Evolutionary conservation across 2,888 invertebrate species (phyloP).

Genomic region (Polydesmus complanatus): DNA sequence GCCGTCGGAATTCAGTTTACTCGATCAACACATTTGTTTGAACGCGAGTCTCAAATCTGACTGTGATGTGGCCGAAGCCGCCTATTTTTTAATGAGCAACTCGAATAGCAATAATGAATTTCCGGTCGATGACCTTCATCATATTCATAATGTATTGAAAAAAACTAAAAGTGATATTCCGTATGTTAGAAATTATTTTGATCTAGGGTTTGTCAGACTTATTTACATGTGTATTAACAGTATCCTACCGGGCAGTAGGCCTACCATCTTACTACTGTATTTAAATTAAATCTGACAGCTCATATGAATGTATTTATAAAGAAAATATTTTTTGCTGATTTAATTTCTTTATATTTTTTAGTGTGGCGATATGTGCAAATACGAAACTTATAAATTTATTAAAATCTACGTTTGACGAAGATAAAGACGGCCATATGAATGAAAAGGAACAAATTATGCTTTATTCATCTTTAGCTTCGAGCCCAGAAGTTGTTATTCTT

Average conservation of each 20-base stretch:
- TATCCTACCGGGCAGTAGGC: too few relatives aligned
- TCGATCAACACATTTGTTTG: conserved; percentile 8
- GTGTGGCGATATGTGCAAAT: conserved; percentile 19
- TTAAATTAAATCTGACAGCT: too few relatives aligned
- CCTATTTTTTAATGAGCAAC: background rate
- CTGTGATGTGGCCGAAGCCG: conserved; percentile 3
- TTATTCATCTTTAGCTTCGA: conserved; percentile 18
- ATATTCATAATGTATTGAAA: conserved; percentile 2
- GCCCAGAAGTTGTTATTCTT: conserved; percentile 19
- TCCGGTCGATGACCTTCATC: background rate
- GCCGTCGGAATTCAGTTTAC: conserved; percentile 6
- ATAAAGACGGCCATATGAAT: conserved; percentile 19
- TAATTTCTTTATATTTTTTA: conserved; percentile 6
- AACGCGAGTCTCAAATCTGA: background rate
- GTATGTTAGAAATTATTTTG: conserved; percentile 6
- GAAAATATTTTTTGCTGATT: too few relatives aligned
- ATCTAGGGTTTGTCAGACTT: background rate
- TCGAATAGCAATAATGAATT: background rate
- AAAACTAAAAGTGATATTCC: conserved; percentile 11
- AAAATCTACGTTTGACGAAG: conserved; percentile 19
- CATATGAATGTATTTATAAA: too few relatives aligned
- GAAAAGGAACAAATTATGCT: conserved; percentile 19
- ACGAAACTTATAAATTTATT: conserved; percentile 18
- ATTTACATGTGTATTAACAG: too few relatives aligned
- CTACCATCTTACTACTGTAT: too few relatives aligned